These are phyloP conservation scores for Rallus crepitans DNA, from an alignment of 2,797 vertebrate genomes.

Conservation along the genomic window DNA sequence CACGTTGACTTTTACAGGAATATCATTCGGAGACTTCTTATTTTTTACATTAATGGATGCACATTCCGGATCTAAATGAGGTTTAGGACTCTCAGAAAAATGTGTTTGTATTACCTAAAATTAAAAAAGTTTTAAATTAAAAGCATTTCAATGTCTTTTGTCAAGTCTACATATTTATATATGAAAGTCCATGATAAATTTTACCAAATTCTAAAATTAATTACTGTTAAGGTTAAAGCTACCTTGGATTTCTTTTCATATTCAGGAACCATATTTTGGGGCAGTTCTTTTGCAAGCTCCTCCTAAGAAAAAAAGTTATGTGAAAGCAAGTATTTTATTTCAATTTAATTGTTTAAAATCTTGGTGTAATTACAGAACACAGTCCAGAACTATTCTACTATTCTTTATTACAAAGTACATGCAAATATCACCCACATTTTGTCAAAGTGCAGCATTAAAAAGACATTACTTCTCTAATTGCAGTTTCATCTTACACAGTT, in stretches of 20 bases:
- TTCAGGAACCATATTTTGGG: conserved; percentile 30
- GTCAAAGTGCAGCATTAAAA: background rate
- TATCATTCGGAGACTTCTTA: background rate
- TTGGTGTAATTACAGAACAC: background rate
- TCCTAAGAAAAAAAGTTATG: conserved; percentile 57
- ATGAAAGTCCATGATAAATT: too few relatives aligned
- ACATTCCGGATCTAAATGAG: conserved; percentile 33
- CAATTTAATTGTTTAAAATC: background rate
- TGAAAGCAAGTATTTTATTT: background rate
- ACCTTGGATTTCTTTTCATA: conserved; percentile 78
- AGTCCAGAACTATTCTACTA: background rate
- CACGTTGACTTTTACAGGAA: conserved; percentile 27
- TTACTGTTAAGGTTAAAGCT: background rate
- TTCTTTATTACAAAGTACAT: background rate
- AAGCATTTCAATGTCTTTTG: conserved; percentile 1
- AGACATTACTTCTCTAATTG: background rate
- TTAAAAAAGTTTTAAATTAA: background rate
- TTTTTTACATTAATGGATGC: conserved; percentile 49
- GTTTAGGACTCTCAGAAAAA: conserved; percentile 50
- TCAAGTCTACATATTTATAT: background rate
- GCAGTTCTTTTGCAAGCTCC: conserved; percentile 65
- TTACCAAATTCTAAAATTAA: background rate
- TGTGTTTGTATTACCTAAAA: conserved; percentile 63
- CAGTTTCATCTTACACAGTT: background rate
- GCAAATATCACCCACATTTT: background rate